Percentiles rank a stretch among this genome's conserved stretches.
phyloP scores from a whole-genome alignment of 2,888 invertebrate species.

The Listrodromus nycthemerus region DNA sequence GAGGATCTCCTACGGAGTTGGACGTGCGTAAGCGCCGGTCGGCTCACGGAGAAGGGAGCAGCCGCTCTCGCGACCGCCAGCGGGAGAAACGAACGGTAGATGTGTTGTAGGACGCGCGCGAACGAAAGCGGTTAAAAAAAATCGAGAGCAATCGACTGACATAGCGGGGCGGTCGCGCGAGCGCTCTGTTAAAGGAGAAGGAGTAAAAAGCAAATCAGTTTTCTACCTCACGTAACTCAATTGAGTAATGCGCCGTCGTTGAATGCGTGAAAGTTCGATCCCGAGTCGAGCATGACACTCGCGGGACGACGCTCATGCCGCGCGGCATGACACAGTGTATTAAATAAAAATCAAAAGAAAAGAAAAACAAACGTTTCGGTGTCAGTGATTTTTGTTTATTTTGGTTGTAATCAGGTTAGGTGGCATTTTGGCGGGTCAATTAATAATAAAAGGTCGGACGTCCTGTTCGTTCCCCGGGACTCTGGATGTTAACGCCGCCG shows the following conservation, averaged over 20 bases:
- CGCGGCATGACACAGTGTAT: not conserved
- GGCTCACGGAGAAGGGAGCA: slow-evolving; percentile 11
- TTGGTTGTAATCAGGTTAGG: not conserved
- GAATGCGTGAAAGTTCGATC: slow-evolving; percentile 16
- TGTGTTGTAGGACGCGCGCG: slow-evolving; percentile 2
- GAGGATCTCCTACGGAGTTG: not conserved
- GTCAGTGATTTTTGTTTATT: not conserved
- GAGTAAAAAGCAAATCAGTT: slow-evolving; percentile 37
- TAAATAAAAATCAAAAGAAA: too few relatives aligned
- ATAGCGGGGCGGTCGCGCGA: not conserved
- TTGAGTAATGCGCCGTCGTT: slow-evolving; percentile 6
- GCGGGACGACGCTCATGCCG: not conserved
- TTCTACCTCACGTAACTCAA: slow-evolving; percentile 33
- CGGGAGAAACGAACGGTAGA: slow-evolving; percentile 25
- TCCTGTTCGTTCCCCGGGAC: too few relatives aligned
- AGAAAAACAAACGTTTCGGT: too few relatives aligned
- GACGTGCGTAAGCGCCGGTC: slow-evolving; percentile 9
- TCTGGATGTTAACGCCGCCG: not conserved
- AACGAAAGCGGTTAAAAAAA: slow-evolving; percentile 16
- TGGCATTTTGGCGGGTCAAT: too few relatives aligned
- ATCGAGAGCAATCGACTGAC: slow-evolving; percentile 20
- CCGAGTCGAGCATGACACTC: not conserved
- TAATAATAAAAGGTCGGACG: not conserved
- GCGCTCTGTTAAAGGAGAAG: not conserved
- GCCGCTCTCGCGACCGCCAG: slow-evolving; percentile 15